phyloP scores from a whole-genome alignment of 37 sponge, comb jelly and placozoan genomes.

The Dysidea cf. avara region DNA sequence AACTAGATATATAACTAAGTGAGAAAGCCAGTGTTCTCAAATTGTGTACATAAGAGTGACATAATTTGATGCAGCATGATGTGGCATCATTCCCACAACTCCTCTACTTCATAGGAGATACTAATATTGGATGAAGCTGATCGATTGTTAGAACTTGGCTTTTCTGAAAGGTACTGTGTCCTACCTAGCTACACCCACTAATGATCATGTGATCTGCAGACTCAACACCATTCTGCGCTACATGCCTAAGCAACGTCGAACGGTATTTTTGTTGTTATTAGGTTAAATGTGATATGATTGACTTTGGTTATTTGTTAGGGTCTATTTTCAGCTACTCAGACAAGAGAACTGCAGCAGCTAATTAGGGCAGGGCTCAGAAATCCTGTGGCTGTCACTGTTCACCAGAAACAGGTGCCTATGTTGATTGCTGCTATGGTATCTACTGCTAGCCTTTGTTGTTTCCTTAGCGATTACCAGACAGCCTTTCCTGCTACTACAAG shows the following conservation, averaged over 20 bases:
- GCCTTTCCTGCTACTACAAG: not conserved
- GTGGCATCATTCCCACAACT: no score
- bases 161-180: constrained; percentile 53
- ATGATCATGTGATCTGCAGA: constrained; percentile 10
- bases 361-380: constrained; percentile 91
- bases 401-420: constrained; percentile 26
- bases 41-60: no score
- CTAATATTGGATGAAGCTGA: constrained; percentile 98
- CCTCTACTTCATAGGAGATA: constrained; percentile 55
- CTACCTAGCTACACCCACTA: not conserved
- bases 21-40: no score
- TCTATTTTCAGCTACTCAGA: constrained; percentile 97
- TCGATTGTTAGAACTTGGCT: constrained; percentile 90
- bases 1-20: no score
- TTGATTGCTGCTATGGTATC: not conserved
- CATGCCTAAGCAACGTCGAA: constrained; percentile 90
- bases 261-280: constrained; percentile 23
- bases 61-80: no score
- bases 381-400: constrained; percentile 82
- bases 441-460: not conserved
- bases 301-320: constrained; percentile 38
- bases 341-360: constrained; percentile 77
- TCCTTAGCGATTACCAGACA: no score
- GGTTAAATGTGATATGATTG: not conserved
- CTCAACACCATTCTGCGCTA: constrained; percentile 81